Evolutionary conservation across 2,888 invertebrate genomes (phyloP), one percentile per base, ranked within the genome.

Genomic region (Chrysina gloriosa): DNA sequence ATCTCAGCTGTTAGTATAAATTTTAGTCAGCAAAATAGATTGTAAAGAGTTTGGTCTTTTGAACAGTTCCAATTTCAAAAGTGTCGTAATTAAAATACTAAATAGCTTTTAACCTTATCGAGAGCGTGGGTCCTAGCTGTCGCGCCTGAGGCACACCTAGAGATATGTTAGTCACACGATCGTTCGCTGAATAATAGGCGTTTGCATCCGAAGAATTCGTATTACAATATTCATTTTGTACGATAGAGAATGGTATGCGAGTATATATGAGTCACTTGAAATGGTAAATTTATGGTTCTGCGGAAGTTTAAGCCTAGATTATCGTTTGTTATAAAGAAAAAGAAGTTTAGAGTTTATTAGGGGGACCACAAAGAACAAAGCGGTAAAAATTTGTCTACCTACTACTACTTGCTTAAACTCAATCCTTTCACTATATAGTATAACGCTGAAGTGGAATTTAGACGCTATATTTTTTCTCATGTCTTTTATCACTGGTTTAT

Each of bases 81-180:
- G 16, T 9, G 42, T 14, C 5, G 16, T 14, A 42, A 42, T 42
- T 19, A 16, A 42, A 16, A 2, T 16, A 5, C 9, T 7, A n/a
- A 45, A 45, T 19, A 45, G 9, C 9, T 2, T 7, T 16, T 45
- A 14, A 7, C 7, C n/a, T 7, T 42, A 19, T n/a, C 1, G 7
- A 45, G 21, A 21, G 19, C 45, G 45, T 45, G 21, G 45, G 45
- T 19, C 45, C 45, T 21, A 45, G 19, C 19, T 9, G 45, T 21
- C 45, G 45, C 21, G 45, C 45, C 45, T 45, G 45, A 19, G 45
- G 45, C 45, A 45, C 45, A 45, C 45, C 45, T 21, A 45, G 19
- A 21, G 9, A 9, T 21, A 14, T 45, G 21, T 45, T 45, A 45
- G 45, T 45, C 45, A 45, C 2, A 3, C 19, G n/a, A n/a, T 9